Evolutionary conservation across 2,113 vertebrate genomes (phyloP), one percentile per base, ranked within the genome.

Genomic region (Phalacrocorax aristotelis): DNA sequence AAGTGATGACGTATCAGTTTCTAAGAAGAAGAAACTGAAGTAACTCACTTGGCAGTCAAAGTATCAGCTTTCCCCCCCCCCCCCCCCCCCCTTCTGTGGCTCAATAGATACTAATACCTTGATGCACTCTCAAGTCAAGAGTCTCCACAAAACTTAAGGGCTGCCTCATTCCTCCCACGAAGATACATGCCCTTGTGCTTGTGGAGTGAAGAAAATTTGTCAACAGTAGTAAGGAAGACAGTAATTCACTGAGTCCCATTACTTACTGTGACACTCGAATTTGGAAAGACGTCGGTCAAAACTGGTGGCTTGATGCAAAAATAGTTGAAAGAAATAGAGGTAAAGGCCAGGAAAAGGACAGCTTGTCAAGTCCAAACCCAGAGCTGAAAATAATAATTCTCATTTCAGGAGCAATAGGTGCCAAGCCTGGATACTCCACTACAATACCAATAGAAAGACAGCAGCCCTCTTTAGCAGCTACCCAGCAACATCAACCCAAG

Each of bases 391-490:
- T 6, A 52, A 8, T 29, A 3, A 26, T 54, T 51, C 18, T 44
- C 3, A 15, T 17, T 42, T 55, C 15, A 72, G 48, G 38, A 34
- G 13, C 32, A 29, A 34, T 0, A 32, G 20, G 21, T 46, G 75
- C 40, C 40, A 49, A 48, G 21, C 32, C 49, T 51, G 18, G 40
- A 4, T 46, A 4, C 40, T 55, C 44, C 13, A 6, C 14, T 11
- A 5, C 13, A 4, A 5, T 1, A 4, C 40, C 17, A 17, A 12
- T 0, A 49, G 61, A 48, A 25, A 11, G 36, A 5, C 22, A 25
- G 58, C 13, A 15, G 38, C 21, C 26, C 17, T 4, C 34, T 34
- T 52, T 1, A 64, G 38, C 32, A 36, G 20, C 10, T 6, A 15
- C 42, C 27, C 70, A 18, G 22, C 38, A 25, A 40, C 32, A 29